phyloP scores from a whole-genome alignment of 2,797 vertebrate species.

The Neosilurus hyrtlii region DNA sequence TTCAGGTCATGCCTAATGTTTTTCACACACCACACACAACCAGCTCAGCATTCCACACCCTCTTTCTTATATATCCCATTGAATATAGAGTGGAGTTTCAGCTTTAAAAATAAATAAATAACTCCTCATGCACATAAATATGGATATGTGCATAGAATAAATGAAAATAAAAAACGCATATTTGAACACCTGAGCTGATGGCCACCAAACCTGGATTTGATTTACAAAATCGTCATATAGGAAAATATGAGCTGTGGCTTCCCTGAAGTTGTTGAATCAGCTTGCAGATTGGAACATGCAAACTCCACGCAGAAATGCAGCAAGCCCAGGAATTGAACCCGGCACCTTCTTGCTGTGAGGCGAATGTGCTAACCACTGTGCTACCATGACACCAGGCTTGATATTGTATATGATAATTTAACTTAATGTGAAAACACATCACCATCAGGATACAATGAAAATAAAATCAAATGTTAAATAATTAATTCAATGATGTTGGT shows the following conservation, averaged over 20 bases:
- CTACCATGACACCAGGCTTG: too few relatives aligned
- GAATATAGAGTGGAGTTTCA: not conserved
- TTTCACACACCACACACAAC: slow-evolving; percentile 31
- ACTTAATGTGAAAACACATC: not conserved
- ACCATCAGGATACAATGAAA: not conserved
- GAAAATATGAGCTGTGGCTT: not conserved
- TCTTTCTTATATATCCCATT: not conserved
- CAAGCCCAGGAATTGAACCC: too few relatives aligned
- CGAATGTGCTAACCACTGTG: not conserved
- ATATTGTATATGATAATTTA: too few relatives aligned
- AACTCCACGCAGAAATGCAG: too few relatives aligned
- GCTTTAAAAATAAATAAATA: not conserved
- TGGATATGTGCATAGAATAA: not conserved
- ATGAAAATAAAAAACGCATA: not conserved
- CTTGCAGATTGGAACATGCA: not conserved
- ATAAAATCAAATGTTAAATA: not conserved
- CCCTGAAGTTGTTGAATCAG: not conserved
- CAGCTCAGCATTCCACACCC: slow-evolving; percentile 48
- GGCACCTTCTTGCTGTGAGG: too few relatives aligned
- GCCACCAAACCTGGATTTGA: not conserved
- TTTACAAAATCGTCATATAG: not conserved
- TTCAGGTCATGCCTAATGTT: slow-evolving; percentile 33
- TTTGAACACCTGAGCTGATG: not conserved
- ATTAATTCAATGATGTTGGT: not conserved
- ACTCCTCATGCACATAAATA: not conserved